Evolutionary conservation across 53 echinoderm and acorn worm species (phyloP), one percentile per base, ranked within the genome.

Genomic region (Paracentrotus lividus): DNA sequence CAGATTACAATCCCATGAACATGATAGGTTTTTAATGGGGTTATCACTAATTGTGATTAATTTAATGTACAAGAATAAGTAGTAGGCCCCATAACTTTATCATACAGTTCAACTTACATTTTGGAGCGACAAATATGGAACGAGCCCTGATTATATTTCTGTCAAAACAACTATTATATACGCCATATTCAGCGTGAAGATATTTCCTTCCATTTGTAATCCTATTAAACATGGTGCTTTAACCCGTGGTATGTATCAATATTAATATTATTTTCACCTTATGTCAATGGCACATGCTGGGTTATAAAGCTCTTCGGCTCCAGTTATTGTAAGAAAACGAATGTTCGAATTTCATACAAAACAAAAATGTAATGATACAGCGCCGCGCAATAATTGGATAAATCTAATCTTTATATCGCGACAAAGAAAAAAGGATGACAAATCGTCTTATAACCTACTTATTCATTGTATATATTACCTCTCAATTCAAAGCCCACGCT

Each of bases 391-490:
- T 68, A 34, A 68, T 27, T 68, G 5, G 5, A 36, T 72, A 72
- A 72, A 72, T 72, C 20, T 18, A n/a, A n/a, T n/a, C n/a, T n/a
- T n/a, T n/a, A n/a, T 20, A 72, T 72, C 40, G 72, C n/a, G 16
- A 72, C 72, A 72, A 72, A 72, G 36, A 16, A 72, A 40, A 72
- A 61, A 72, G 36, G 72, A 72, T 38, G 72, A 72, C 72, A 72
- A 72, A 72, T 72, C 72, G 40, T 40, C 72, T 20, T 32, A 16
- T 32, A 36, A 40, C 72, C 40, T 40, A 40, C 20, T 38, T 40
- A 20, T 72, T 20, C 72, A 38, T 72, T 72, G 33, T 20, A 16
- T 5, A n/a, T 18, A 72, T 20, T 4, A 1, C 20, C 14, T 72
- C 18, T 1, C 26, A 40, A 72, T 40, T 72, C 72, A 72, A 72